Conservation (phyloP, 2,888 invertebrate genomes). For the Xanthorhoe spadicearia region DNA sequence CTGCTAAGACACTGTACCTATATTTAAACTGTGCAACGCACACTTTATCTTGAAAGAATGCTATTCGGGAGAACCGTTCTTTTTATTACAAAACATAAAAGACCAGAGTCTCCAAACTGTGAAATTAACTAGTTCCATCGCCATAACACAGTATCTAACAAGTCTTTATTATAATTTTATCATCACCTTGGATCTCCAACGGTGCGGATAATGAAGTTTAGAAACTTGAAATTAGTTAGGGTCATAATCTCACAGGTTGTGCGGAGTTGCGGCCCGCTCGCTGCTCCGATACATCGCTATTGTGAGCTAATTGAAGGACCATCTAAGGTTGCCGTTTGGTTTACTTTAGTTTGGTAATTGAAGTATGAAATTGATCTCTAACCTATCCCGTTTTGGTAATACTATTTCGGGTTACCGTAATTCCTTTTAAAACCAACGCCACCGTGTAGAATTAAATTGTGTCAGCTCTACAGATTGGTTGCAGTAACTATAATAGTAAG, state of each 20-base stretch:
- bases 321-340: no score
- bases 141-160: constrained; percentile 44
- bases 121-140: constrained; percentile 40
- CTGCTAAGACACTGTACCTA: no score
- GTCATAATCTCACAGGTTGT: constrained; percentile 69
- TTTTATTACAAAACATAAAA: constrained; percentile 32
- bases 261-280: constrained; percentile 46
- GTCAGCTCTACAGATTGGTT: background rate
- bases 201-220: constrained; percentile 77
- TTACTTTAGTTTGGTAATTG: constrained; percentile 36
- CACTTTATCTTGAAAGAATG: constrained; percentile 2
- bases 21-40: background rate
- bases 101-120: constrained; percentile 32
- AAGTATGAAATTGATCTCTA: constrained; percentile 30
- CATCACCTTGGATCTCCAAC: constrained; percentile 72
- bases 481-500: background rate
- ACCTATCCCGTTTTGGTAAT: constrained; percentile 1
- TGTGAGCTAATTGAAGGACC: constrained; percentile 52
- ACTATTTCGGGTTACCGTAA: background rate
- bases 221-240: constrained; percentile 78
- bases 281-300: constrained; percentile 42
- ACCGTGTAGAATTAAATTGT: background rate
- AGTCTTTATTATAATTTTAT: constrained; percentile 69
- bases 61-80: constrained; percentile 1
- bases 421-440: background rate